Base-by-base conservation (phyloP, 2,113 vertebrate genomes). In the Papio anubis region DNA sequence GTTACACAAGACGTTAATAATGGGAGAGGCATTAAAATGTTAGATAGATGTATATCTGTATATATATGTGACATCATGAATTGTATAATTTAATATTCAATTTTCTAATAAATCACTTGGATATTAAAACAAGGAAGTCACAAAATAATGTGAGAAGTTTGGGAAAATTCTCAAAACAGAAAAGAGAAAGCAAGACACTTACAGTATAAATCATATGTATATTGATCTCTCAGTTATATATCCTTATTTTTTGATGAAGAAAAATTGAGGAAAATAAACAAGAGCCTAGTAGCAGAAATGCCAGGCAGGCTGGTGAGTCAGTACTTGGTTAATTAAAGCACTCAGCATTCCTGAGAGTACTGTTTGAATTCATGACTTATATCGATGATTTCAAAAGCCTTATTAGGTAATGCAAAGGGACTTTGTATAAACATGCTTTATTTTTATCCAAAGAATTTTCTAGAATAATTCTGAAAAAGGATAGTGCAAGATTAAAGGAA, bases 401-500 rank as follows among this genome's bases (percentile, higher is more conserved):
- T 96, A 68, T 95, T 96, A 64, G 72, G 61, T 82, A 93, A 97
- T 93, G 85, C 61, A 85, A 96, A 79, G 55, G 21, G 17, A 93
- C 64, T 95, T 97, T 97, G 59, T 88, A 61, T 93, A 97, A 96
- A 93, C 80, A 90, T 50, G 13, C 57, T 38, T 40, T 81, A 1
- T 55, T 97, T 92, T 72, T 70, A 76, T 50, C 61, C 75, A 93
- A 59, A 93, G 68, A 30, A 68, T 93, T 97, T 96, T 85, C 72
- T 95, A 93, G 85, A 96, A 96, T 88, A 94, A 95, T 84, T 87
- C 68, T 95, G 59, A 96, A 97, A 96, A 89, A 13, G 89, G n/a
- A 50, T 48, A 94, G 45, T 86, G 32, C 84, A 95, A 94, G 92
- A 92, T 76, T 94, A 81, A 89, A 83, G 59, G 76, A 92, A 88